Base-by-base conservation (phyloP, 2,888 invertebrate genomes). In the Leucophenga maculata region DNA sequence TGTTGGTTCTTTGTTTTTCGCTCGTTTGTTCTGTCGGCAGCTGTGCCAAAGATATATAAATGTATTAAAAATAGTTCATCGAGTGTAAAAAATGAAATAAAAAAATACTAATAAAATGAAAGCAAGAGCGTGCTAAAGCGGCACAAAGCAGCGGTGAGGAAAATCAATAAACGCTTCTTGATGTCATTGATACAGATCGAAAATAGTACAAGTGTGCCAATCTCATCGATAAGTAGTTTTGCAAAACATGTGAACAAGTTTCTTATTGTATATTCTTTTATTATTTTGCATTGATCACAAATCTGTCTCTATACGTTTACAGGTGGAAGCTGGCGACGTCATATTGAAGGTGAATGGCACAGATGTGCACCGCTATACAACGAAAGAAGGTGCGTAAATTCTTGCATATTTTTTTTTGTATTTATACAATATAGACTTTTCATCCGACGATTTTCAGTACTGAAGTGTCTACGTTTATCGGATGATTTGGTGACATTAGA, bases 241-340 rank as follows among this genome's bases (percentile, higher is more conserved):
- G 4, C 39, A 11, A 11, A 3, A 11, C 11, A 39, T 11, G 8
- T 39, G 39, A 16, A n/a, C 11, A 32, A 60, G n/a, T 14, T 60
- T 20, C 13, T 59, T 59, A 3, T 59, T 26, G 16, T 20, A 8
- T 39, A 60, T 46, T 46, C 11, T 64, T 64, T 11, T 48, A 14
- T 64, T 22, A 26, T 64, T 11, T 46, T 16, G 4, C 14, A 22
- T 46, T 50, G 50, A 50, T 64, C 18, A n/a, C 22, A 64, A 64
- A 44, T 31, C 8, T 39, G 39, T 39, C 8, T 39, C 8, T 39
- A 39, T 39, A 6, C 11, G 16, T 50, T 78, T 80, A 73, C 92
- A 97, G 97, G 94, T 97, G 87, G 95, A 97, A 91, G 95, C 96
- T 86, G 97, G 97, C 84, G 97, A 97, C 91, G 94, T 97, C 87